Conservation (phyloP, 2,797 vertebrate genomes). For the Premnoplex brunnescens region DNA sequence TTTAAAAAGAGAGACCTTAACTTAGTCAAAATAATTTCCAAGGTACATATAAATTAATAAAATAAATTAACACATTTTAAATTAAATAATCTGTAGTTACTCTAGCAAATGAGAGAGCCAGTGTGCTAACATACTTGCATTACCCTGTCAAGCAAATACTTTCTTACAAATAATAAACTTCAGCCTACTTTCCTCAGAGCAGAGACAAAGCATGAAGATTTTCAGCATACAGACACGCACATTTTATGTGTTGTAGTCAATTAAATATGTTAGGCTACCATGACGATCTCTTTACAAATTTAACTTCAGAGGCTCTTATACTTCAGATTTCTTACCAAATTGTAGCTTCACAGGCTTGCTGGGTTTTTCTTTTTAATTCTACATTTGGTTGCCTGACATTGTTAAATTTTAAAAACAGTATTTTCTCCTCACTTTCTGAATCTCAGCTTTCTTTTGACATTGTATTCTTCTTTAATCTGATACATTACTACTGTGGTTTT, state of each 20-base stretch:
- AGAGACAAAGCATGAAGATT: background rate
- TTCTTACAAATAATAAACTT: background rate
- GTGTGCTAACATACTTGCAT: background rate
- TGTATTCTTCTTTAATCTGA: background rate
- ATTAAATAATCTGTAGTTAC: background rate
- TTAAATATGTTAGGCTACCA: background rate
- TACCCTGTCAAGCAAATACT: background rate
- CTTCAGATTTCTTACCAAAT: background rate
- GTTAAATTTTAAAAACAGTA: background rate
- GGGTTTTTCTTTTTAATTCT: background rate
- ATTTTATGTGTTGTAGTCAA: background rate
- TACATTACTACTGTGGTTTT: background rate
- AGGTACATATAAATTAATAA: background rate
- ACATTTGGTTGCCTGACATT: background rate
- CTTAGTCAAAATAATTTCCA: background rate
- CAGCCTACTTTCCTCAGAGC: background rate
- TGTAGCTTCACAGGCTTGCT: background rate
- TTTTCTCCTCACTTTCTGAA: background rate
- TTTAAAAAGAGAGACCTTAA: background rate
- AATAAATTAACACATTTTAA: background rate
- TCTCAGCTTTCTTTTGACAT: background rate
- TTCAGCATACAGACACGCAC: background rate
- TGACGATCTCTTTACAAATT: background rate
- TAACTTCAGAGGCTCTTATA: background rate
- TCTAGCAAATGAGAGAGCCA: background rate